Evolutionary conservation across 2,113 vertebrate genomes (phyloP), one percentile per base, ranked within the genome.

Genomic region (Edolisoma coerulescens): DNA sequence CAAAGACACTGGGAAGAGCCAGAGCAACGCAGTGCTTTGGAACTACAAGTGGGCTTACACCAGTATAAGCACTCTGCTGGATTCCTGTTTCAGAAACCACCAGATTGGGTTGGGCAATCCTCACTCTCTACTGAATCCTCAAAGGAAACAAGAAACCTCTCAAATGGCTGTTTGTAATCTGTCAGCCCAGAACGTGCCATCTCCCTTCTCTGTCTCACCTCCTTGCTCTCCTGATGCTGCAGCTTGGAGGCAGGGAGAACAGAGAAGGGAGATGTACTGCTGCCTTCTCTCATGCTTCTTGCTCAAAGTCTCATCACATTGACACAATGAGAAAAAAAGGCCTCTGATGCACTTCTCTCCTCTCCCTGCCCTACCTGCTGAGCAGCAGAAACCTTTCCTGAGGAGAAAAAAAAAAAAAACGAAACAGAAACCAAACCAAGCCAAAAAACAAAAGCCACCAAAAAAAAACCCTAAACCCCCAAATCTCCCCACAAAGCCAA

Each of bases 381-480:
- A 94, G 65, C 27, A 82, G 30, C 54, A 91, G 60, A 89, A 91
- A 52, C 11, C 7, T 21, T 13, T 42, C 11, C 14, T 9, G 22
- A 35, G 15, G 5, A 27, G 5, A 5, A 6, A 27, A 45, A 33
- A 39, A n/a, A n/a, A 23, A 32, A 12, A 8, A 5, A 3, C 15
- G 14, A 24, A 61, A 19, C 14, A 37, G 50, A 89, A 68, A 60
- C 22, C n/a, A 53, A 50, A 56, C 37, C 24, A 79, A 63, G 16
- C 16, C 7, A 52, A 37, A 16, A 9, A 21, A 6, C 35, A 21
- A 35, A 56, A 53, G 6, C 56, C 24, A 63, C 11, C 9, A 61
- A 47, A 32, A 27, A 27, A 27, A 6, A 2, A 0, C 1, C 28
- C 27, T 20, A 32, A 67, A n/a, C 6, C 16, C 7, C 15, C 13